Base-by-base conservation (phyloP, 92 coral and sea anemone species). In the Plumapathes pennacea region DNA sequence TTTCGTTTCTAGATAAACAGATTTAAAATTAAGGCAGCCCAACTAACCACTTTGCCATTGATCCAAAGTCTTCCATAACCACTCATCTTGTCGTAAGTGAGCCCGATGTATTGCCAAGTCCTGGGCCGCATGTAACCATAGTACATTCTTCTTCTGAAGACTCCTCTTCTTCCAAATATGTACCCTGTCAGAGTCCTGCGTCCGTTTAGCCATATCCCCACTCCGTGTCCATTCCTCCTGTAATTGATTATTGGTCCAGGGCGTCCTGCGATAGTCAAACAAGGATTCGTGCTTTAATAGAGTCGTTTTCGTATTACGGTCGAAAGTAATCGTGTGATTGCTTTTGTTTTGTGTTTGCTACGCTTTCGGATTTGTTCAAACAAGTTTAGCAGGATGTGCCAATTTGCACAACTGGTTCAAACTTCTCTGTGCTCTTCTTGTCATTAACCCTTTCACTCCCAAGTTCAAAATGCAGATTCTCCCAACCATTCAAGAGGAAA, bases 211-310 rank as follows among this genome's bases (percentile, higher is more conserved):
- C 82, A 80, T 24, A 87, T 46, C 3, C 96, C 96, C 8, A 87
- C 48, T 0, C 96, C 96, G n/a, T 55, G 51, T 11, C 96, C 86
- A 28, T 69, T 56, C 9, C 67, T 60, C 44, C 85, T 40, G 50
- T 70, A 87, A 49, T 87, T 82, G 33, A 87, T 80, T 10, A 87
- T 60, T 5, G 96, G 96, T 14, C 96, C 96, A 3, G 71, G 41
- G 0, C 69, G 50, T 20, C 61, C 25, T 10, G 53, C 31, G 4
- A 67, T 25, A 39, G 25, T 36, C 9, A 9, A 36, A 36, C 41
- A 36, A 9, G 10, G n/a, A n/a, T n/a, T n/a, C n/a, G n/a, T n/a
- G n/a, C n/a, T n/a, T n/a, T n/a, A n/a, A n/a, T n/a, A n/a, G n/a
- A n/a, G n/a, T n/a, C n/a, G n/a, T n/a, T n/a, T n/a, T n/a, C n/a